phyloP scores from a whole-genome alignment of 2,113 vertebrate genomes.

The Danio rerio region GRCz12tu NC_133184.1:8085501-8086000 shows the following conservation, averaged over 20 bases:
- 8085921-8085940: not conserved
- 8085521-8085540: constrained; percentile 23
- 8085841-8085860: constrained; percentile 22
- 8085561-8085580: constrained; percentile 42
- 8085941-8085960: no score
- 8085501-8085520: constrained; percentile 10
- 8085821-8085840: constrained; percentile 17
- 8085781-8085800: constrained; percentile 37
- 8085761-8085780: constrained; percentile 36
- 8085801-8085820: constrained; percentile 24
- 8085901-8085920: not conserved
- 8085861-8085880: not conserved
- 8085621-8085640: constrained; percentile 48
- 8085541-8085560: constrained; percentile 4
- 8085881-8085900: not conserved
- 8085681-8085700: constrained; percentile 33
- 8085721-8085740: constrained; percentile 31
- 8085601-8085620: constrained; percentile 28
- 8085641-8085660: constrained; percentile 54
- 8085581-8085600: constrained; percentile 1
- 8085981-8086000: no score
- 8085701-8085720: constrained; percentile 4
- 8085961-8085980: no score
- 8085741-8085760: constrained; percentile 34
- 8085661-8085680: constrained; percentile 44